These are phyloP conservation scores for Papilio gigon DNA, from an alignment of 2,888 invertebrate genomes.

Conservation along the genomic window DNA sequence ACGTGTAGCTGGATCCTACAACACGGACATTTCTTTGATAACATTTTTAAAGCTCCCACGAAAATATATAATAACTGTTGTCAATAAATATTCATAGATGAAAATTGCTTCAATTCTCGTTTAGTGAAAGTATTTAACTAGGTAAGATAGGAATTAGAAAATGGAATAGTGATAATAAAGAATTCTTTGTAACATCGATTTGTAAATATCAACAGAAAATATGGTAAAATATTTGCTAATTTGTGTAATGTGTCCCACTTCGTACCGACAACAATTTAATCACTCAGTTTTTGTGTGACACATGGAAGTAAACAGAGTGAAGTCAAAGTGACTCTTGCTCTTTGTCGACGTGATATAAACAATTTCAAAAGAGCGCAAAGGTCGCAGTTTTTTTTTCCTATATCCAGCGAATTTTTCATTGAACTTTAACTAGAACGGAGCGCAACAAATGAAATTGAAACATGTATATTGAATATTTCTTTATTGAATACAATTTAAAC, in stretches of 20 bases:
- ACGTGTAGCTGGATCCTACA: slow-evolving; percentile 22
- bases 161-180: background rate
- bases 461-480: background rate
- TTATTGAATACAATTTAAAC: background rate
- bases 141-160: background rate
- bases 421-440: background rate
- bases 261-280: slow-evolving; percentile 17
- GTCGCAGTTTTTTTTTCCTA: slow-evolving; percentile 6
- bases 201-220: no score
- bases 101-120: background rate
- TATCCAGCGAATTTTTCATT: slow-evolving; percentile 6
- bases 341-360: slow-evolving; percentile 18
- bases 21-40: slow-evolving; percentile 26
- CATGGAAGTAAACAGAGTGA: slow-evolving; percentile 7
- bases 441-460: background rate
- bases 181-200: no score
- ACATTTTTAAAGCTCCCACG: slow-evolving; percentile 27
- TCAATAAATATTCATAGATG: background rate
- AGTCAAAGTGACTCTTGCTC: slow-evolving; percentile 8
- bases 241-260: slow-evolving; percentile 11
- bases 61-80: background rate
- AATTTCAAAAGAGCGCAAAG: slow-evolving; percentile 3
- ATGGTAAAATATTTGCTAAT: slow-evolving; percentile 7
- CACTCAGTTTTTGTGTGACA: slow-evolving; percentile 19
- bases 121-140: background rate